Conservation (phyloP, 2,888 invertebrate species). For the Eilema griseolum region DNA sequence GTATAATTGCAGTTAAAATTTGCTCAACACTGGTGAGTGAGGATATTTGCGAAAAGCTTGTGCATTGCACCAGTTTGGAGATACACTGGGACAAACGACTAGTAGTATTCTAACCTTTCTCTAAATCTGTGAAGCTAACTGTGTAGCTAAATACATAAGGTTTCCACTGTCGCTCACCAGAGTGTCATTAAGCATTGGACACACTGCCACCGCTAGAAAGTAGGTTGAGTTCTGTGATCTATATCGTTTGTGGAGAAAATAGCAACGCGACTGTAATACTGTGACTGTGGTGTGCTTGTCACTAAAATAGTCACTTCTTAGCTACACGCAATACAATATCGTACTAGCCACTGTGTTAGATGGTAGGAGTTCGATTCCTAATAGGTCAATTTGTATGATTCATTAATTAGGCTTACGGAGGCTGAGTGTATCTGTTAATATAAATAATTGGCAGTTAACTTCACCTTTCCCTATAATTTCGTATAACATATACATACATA, state of each 20-base stretch:
- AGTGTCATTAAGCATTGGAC: conserved; percentile 23
- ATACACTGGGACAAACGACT: background rate
- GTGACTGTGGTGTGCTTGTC: no score
- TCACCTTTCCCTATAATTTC: no score
- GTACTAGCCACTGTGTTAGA: background rate
- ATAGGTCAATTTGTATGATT: background rate
- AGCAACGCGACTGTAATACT: background rate
- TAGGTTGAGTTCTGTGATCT: conserved; percentile 10
- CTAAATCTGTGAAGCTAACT: background rate
- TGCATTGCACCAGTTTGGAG: background rate
- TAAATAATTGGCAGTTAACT: no score
- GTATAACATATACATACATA: no score
- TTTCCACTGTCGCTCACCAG: conserved; percentile 11
- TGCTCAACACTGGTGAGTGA: no score
- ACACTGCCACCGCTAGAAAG: conserved; percentile 18
- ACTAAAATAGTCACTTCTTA: background rate
- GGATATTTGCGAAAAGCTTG: background rate
- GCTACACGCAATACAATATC: background rate
- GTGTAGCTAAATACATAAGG: background rate
- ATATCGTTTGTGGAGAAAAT: conserved; percentile 13
- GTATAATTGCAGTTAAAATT: no score
- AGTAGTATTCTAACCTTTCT: background rate
- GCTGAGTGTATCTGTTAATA: no score
- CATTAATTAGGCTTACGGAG: no score
- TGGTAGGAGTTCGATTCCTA: no score